Base-by-base conservation (phyloP, 2,113 vertebrate genomes). In the Phaetusa simplex region DNA sequence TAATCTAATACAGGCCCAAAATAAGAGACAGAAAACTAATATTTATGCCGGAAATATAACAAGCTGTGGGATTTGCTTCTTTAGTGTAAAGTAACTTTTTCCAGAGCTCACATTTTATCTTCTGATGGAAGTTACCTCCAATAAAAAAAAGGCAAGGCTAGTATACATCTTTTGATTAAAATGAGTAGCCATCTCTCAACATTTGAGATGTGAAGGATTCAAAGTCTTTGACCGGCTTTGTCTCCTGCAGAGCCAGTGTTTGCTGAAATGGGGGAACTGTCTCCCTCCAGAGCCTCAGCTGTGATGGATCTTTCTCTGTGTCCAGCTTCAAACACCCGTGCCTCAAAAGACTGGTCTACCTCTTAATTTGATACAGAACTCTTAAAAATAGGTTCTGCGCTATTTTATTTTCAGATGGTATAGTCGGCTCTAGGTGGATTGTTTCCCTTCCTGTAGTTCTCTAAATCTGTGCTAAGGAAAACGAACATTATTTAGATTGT, bases 1-100 rank as follows among this genome's bases (percentile, higher is more conserved):
- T 93, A 93, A 96, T 94, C 61, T 87, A 96, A 91, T 7, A 16
- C 94, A 97, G 93, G 40, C 81, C 43, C 56, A 67, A 89, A 96
- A 67, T 56, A 94, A 72, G 81, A 94, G 32, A 83, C 36, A 59
- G 73, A 91, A 94, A 94, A 87, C 58, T 65, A 93, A 58, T 90
- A 87, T 90, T 91, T 80, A 65, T 32, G 26, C 87, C 4, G 6
- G 95, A 94, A 96, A 96, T 36, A 56, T 12, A 96, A 76, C 43
- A 76, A 65, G 52, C 43, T 2, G 9, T 1, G 8, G 78, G 81
- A 87, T 45, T 93, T 91, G 43, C 50, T 91, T 62, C 53, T 85
- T 85, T 53, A 76, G 81, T 43, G 47, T 36, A 80, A 73, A 82
- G 30, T 72, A 82, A 95, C 36, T 65, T 95, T 90, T 90, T 85